A percentile compares a stretch with the other conserved stretches of the same genome.
Evolutionary conservation across 2,888 invertebrate species (phyloP).

Genomic region (Aleiodes testaceus): DNA sequence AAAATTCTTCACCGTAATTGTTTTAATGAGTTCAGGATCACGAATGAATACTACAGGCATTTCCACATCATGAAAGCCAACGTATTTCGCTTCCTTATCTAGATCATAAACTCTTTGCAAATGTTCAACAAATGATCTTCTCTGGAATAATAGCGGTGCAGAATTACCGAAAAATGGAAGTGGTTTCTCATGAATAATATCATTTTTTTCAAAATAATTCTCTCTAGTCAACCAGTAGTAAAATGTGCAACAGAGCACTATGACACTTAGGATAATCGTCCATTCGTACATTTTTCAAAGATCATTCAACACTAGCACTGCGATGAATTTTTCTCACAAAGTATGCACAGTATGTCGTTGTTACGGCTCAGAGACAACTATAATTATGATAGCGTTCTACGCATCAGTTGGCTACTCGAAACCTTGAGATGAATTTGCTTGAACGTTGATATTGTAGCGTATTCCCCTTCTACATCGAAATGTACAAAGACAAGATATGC

Average conservation of each 20-base stretch:
- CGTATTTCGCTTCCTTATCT: conserved; percentile 48
- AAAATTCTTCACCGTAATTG: conserved; percentile 57
- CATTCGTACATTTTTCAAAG: conserved; percentile 27
- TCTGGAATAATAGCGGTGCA: conserved; percentile 7
- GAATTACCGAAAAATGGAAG: conserved; percentile 56
- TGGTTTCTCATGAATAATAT: conserved; percentile 47
- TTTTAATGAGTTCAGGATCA: conserved; percentile 59
- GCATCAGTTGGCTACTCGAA: too few species aligned
- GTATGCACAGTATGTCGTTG: too few species aligned
- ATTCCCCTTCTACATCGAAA: too few species aligned
- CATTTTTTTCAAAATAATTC: conserved; percentile 45
- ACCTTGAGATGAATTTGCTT: too few species aligned
- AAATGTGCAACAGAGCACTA: neutral
- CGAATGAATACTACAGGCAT: conserved; percentile 55
- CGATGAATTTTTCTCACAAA: too few species aligned
- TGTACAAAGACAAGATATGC: too few species aligned
- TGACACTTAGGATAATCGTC: neutral
- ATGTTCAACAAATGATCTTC: neutral
- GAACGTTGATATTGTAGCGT: too few species aligned
- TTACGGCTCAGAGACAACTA: too few species aligned
- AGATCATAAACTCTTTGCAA: conserved; percentile 29
- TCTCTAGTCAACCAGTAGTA: neutral
- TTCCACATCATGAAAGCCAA: conserved; percentile 56
- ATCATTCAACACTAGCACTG: too few species aligned
- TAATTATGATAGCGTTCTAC: too few species aligned